These are phyloP conservation scores for Menura novaehollandiae DNA, from an alignment of 2,113 vertebrate genomes.

Conservation along the genomic window DNA sequence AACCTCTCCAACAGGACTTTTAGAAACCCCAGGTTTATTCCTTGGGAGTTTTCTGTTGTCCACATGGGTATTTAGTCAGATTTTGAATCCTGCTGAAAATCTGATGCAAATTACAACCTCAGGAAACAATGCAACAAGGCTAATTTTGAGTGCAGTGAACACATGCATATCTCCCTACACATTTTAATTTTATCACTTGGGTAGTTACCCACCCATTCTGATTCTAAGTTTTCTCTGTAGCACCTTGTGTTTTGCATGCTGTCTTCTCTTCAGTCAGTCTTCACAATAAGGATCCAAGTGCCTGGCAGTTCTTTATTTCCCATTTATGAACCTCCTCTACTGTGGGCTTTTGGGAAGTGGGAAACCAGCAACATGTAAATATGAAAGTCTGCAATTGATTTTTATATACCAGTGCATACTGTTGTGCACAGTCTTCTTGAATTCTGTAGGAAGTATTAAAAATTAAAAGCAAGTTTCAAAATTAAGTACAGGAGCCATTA, in stretches of 20 bases:
- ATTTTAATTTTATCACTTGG: not conserved
- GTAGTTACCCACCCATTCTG: not conserved
- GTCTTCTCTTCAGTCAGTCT: not conserved
- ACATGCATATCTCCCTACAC: not conserved
- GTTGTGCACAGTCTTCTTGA: not conserved
- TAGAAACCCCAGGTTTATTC: not conserved
- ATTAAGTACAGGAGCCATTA: not conserved
- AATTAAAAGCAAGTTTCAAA: not conserved
- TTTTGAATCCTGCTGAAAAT: not conserved
- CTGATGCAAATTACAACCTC: not conserved
- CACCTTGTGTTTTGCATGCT: not conserved
- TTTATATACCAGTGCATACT: not conserved
- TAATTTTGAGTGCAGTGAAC: not conserved
- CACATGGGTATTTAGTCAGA: not conserved
- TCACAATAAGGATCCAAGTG: not conserved
- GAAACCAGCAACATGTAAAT: not conserved
- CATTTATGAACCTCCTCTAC: not conserved
- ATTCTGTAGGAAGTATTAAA: not conserved
- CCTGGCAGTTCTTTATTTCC: not conserved
- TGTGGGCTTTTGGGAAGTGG: not conserved
- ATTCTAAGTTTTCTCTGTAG: not conserved
- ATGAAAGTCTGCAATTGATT: not conserved
- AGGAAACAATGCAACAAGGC: not conserved
- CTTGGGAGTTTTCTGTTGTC: not conserved
- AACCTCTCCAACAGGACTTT: not conserved